Base-by-base conservation (phyloP, 2,888 invertebrate genomes). In the Petrophora chlorosata region DNA sequence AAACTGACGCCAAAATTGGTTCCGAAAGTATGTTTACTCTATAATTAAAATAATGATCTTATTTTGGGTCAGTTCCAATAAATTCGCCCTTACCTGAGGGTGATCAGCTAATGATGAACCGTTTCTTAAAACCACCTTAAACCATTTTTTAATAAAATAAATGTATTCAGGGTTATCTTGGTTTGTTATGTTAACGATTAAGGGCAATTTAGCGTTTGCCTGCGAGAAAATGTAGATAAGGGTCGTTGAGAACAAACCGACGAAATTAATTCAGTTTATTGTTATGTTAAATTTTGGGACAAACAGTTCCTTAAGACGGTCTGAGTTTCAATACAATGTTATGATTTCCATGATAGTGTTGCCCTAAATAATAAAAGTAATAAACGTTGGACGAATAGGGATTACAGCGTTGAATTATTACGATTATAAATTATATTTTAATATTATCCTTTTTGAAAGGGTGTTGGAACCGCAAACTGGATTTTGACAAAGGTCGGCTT, bases 41-140 rank as follows among this genome's bases (percentile, higher is more conserved):
- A 84, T 89, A 88, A 89, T 89, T 89, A 89, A 80, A 67, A 76
- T 85, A 87, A 88, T 89, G 72, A 75, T 66, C 74, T 77, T 77
- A 81, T 84, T 84, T 86, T 74, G 61, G 76, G 70, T 64, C 73
- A 72, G 67, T 78, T 77, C 75, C 77, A 81, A 85, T 83, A 80
- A 70, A 69, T 63, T 70, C 61, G 57, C 61, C 59, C 67, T 67
- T 86, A 85, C 86, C 87, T 85, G 86, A 63, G 66, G 63, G 69
- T 78, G 81, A 83, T 83, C 83, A 76, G 83, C 76, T 84, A 82
- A 83, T 84, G 80, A 79, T 41, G 52, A 66, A 58, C 56, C 59
- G 42, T 59, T 72, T 64, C 56, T 45, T 48, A 51, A 67, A 67
- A 64, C 42, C 28, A 42, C 7, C 7, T 5, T 23, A n/a, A 23